A percentile compares a stretch with the other conserved stretches of the same genome.
Evolutionary conservation across 2,888 invertebrate genomes (phyloP).

Genomic region (Rhyacophila evoluta): DNA sequence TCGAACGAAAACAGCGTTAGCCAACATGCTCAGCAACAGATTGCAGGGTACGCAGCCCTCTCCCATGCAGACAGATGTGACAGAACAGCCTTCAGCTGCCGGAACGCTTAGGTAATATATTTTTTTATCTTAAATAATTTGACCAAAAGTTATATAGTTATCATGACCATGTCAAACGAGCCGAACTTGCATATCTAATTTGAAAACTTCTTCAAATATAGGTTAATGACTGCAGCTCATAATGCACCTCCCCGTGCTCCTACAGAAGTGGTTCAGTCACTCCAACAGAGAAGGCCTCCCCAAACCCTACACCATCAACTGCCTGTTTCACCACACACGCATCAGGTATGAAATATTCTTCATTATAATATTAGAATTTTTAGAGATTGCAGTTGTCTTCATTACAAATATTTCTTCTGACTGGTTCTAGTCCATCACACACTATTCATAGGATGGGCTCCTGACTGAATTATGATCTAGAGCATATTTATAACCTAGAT

Average conservation of each 20-base stretch:
- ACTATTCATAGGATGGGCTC: too few relatives aligned
- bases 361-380: too few relatives aligned
- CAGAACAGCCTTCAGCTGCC: conserved; percentile 74
- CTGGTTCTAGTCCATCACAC: too few relatives aligned
- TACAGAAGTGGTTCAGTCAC: conserved; percentile 57
- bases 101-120: conserved; percentile 71
- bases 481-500: too few relatives aligned
- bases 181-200: too few relatives aligned
- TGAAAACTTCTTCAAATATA: conserved; percentile 57
- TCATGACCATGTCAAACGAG: too few relatives aligned
- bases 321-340: conserved; percentile 61
- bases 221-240: conserved; percentile 88
- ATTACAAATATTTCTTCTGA: too few relatives aligned
- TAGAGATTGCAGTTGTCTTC: too few relatives aligned
- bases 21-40: conserved; percentile 92
- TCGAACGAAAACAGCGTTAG: conserved; percentile 94
- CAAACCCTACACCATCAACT: conserved; percentile 61
- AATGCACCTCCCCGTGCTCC: conserved; percentile 72
- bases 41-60: conserved; percentile 64
- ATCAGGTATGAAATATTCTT: conserved; percentile 28
- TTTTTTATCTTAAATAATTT: too few relatives aligned
- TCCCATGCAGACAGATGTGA: conserved; percentile 56
- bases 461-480: too few relatives aligned
- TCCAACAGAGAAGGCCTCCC: conserved; percentile 66
- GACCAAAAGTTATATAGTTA: too few relatives aligned